These are phyloP conservation scores for Diglossa cyanea DNA, from an alignment of 2,797 vertebrate species.

Conservation along the genomic window DNA sequence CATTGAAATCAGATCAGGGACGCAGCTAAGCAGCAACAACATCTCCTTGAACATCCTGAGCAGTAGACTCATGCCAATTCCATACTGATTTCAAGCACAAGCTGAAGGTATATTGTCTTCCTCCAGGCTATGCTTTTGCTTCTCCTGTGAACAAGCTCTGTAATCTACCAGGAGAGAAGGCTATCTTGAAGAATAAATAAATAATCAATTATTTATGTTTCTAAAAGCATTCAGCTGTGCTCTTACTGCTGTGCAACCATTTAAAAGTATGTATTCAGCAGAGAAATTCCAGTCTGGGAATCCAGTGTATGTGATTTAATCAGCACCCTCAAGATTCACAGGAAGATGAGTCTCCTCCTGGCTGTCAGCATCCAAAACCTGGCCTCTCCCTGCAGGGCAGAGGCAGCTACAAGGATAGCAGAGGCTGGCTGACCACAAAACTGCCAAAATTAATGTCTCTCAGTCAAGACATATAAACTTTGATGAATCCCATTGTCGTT, in stretches of 20 bases:
- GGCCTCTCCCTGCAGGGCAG: background rate
- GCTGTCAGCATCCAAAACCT: background rate
- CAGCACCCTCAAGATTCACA: background rate
- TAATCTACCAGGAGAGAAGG: conserved; percentile 37
- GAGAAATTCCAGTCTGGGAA: conserved; percentile 28
- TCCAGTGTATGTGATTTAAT: background rate
- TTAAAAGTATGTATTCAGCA: conserved; percentile 33
- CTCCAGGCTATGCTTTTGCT: conserved; percentile 38
- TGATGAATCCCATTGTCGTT: background rate
- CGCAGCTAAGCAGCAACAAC: background rate
- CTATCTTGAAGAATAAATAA: conserved; percentile 58
- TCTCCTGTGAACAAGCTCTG: conserved; percentile 33
- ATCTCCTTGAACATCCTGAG: background rate
- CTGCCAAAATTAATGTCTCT: background rate
- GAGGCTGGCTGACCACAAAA: background rate
- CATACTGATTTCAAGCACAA: conserved; percentile 1
- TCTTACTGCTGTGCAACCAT: conserved; percentile 22
- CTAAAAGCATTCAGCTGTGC: conserved; percentile 51
- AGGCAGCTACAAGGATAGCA: background rate
- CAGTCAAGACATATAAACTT: background rate
- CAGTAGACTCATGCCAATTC: background rate
- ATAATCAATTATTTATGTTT: conserved; percentile 63
- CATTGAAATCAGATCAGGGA: background rate
- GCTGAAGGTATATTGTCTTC: conserved; percentile 1
- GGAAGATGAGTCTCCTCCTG: background rate